Base-by-base conservation (phyloP, 2,888 invertebrate genomes). In the Pseudococcus longispinus region DNA sequence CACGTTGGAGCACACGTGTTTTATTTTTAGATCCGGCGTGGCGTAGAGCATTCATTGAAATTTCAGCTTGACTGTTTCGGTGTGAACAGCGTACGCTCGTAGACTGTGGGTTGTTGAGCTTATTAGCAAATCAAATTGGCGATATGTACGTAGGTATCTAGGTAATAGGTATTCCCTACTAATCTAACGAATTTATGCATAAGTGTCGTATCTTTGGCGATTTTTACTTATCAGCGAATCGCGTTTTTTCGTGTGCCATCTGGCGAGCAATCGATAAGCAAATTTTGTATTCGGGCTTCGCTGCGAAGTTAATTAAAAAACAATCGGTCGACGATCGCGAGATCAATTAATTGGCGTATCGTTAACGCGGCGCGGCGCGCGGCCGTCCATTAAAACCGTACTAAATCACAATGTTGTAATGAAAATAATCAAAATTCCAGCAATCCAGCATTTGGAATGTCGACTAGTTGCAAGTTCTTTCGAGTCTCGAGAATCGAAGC, bases 361-460 rank as follows among this genome's bases (percentile, higher is more conserved):
- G 60, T 60, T 60, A 60, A 23, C 23, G 23, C 23, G 2, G n/a
- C n/a, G 51, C n/a, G 51, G 51, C 51, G n/a, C 46, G n/a, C 11
- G 23, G 0, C 3, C 18, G 29, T 70, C 70, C 1, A 70, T 70
- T 18, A 70, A 70, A 29, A 29, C 8, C 20, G 23, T 29, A 29
- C 18, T 29, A 70, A 70, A 29, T 70, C 29, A 70, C 70, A 70
- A 70, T 70, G 70, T 70, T 8, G 29, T 29, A 70, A 70, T 70
- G 65, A 65, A 70, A 60, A 70, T 70, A 70, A 70, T 70, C 70
- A 70, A 70, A 70, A 70, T 70, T 70, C 70, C 70, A 29, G 70
- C 70, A 37, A 37, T 55, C 55, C n/a, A 2, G 60, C 60, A 70
- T 70, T 70, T 18, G 70, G 70, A 70, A 70, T 70, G 70, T 70